Base-by-base conservation (phyloP, 2,113 vertebrate species). In the Nothobranchius furzeri region DNA sequence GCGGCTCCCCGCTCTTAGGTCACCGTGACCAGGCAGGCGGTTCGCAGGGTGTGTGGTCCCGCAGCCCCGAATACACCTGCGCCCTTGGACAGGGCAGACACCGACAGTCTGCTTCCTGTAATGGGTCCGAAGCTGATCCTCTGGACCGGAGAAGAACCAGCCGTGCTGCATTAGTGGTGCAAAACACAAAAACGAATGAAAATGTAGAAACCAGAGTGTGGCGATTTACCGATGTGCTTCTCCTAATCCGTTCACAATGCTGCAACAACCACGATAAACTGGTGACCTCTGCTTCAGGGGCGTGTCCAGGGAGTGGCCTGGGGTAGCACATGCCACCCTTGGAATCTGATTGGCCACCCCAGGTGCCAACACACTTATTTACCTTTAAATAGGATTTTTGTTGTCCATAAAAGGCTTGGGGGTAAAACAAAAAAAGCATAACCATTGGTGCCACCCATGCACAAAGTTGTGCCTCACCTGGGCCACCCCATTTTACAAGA, bases 1-100 rank as follows among this genome's bases (percentile, higher is more conserved):
- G 83, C 71, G 63, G 79, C 76, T 64, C 64, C 68, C 81, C 5
- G 9, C 60, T 70, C 77, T 83, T 79, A 87, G 87, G 86, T 86
- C 87, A 85, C 68, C 13, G 67, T 48, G 54, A 75, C 76, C 81
- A 48, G 75, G 71, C 73, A 9, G 76, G 83, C 47, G 81, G 81
- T 80, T 81, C 73, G 71, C 86, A 49, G 81, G 61, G 70, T 90
- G 90, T 90, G 89, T 88, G 88, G 90, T 88, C 90, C 81, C 7
- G 48, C 24, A 45, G 30, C 37, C 36, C 46, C 76, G 80, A 81
- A 83, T 62, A 85, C 89, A 91, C 89, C 89, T 90, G 89, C 55
- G 82, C 64, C 70, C 86, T 89, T 86, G 87, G 81, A 80, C 51
- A 51, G 55, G 8, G 65, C 72, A 84, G 81, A 55, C 0, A 43